Conservation (phyloP, 2,797 vertebrate species). For the Hemitrygon akajei region DNA sequence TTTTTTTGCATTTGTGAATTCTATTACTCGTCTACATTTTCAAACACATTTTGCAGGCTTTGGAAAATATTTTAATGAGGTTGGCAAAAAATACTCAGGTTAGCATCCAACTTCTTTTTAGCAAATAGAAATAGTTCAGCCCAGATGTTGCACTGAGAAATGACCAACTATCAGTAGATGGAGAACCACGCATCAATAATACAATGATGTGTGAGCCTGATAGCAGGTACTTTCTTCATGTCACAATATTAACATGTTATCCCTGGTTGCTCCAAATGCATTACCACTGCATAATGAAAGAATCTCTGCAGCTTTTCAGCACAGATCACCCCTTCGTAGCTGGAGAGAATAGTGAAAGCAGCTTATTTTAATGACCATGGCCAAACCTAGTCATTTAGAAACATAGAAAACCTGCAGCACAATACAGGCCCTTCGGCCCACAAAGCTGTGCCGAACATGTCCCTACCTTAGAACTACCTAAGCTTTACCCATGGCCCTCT, state of each 20-base stretch:
- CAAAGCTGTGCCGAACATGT: no score
- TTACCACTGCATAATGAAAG: not conserved
- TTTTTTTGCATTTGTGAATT: no score
- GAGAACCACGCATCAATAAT: not conserved
- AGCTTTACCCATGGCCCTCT: no score
- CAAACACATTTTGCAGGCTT: not conserved
- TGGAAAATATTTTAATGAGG: not conserved
- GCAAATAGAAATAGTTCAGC: not conserved
- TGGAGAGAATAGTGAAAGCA: no score
- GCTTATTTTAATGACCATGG: no score
- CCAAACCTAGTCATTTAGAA: no score
- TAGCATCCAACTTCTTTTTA: not conserved
- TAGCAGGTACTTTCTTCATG: not conserved
- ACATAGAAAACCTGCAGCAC: no score
- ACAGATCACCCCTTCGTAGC: no score
- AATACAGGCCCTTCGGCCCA: no score
- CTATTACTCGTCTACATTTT: not conserved
- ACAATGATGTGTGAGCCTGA: not conserved
- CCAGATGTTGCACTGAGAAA: not conserved
- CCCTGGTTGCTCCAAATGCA: not conserved
- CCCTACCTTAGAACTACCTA: no score
- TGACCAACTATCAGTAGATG: not conserved
- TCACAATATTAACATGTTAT: not conserved
- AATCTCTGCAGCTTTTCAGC: no score
- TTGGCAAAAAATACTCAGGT: not conserved